A percentile compares a stretch with the other conserved stretches of the same genome.
These are phyloP conservation scores for Leptinotarsa undecemlineata DNA, from an alignment of 1,140 invertebrate species.

Conservation along the genomic window DNA sequence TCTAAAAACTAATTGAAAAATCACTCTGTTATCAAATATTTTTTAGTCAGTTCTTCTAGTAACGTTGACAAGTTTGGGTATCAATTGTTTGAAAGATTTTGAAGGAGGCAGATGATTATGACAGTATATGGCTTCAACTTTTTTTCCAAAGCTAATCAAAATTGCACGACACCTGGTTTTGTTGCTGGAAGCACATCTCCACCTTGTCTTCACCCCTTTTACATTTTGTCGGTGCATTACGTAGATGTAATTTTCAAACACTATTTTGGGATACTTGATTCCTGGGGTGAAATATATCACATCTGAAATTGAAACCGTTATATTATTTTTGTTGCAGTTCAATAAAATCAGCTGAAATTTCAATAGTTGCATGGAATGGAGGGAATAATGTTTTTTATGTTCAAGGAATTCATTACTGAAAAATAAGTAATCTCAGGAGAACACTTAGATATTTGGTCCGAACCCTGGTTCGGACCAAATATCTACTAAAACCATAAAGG, in stretches of 20 bases:
- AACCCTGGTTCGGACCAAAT: no score
- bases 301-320: constrained; percentile 32
- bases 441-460: no score
- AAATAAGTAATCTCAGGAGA: no score
- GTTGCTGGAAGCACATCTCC: constrained; percentile 38
- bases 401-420: no score
- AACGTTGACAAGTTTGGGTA: not conserved
- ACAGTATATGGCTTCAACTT: constrained; percentile 32
- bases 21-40: no score
- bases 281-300: constrained; percentile 36
- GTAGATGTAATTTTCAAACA: constrained; percentile 35
- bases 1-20: no score
- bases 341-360: no score
- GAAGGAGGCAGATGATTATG: constrained; percentile 38
- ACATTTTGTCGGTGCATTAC: constrained; percentile 32
- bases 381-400: no score
- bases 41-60: not conserved
- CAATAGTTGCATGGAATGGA: no score
- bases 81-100: not conserved
- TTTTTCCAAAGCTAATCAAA: constrained; percentile 37
- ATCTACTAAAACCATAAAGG: no score
- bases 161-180: constrained; percentile 39
- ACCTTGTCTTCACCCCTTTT: constrained; percentile 34
- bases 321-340: not conserved
- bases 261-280: constrained; percentile 41